Conservation (phyloP, 2,888 invertebrate species). For the Lumbricus terrestris region DNA sequence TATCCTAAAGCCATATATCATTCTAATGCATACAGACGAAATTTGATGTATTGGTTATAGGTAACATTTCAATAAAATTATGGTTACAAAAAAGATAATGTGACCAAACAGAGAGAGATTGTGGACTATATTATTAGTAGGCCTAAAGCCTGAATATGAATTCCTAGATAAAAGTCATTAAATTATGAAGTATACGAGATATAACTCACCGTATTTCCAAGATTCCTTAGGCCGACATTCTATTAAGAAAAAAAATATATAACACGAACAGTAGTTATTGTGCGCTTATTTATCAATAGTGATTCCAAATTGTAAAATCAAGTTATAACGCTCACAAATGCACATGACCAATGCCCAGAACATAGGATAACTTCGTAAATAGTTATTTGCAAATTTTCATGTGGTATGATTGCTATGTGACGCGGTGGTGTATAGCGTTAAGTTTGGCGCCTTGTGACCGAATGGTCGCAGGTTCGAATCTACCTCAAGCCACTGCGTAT, state of each 20-base stretch:
- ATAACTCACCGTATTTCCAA: slow-evolving; percentile 3
- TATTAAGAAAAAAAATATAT: background rate
- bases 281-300: background rate
- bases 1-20: no score
- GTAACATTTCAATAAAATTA: background rate
- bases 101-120: no score
- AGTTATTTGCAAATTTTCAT: background rate
- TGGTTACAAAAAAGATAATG: no score
- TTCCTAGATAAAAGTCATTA: background rate
- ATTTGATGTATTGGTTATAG: no score
- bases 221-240: background rate
- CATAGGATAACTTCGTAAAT: background rate
- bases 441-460: no score
- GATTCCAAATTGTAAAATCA: no score
- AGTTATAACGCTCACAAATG: no score
- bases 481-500: no score
- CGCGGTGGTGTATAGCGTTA: no score
- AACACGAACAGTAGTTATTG: background rate
- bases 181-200: background rate
- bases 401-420: background rate
- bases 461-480: no score
- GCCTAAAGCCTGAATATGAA: background rate
- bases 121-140: no score
- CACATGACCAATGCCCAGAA: background rate
- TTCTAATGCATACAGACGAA: no score